Conservation (phyloP, 1,140 invertebrate genomes). For the Diploscapter pachys region DNA sequence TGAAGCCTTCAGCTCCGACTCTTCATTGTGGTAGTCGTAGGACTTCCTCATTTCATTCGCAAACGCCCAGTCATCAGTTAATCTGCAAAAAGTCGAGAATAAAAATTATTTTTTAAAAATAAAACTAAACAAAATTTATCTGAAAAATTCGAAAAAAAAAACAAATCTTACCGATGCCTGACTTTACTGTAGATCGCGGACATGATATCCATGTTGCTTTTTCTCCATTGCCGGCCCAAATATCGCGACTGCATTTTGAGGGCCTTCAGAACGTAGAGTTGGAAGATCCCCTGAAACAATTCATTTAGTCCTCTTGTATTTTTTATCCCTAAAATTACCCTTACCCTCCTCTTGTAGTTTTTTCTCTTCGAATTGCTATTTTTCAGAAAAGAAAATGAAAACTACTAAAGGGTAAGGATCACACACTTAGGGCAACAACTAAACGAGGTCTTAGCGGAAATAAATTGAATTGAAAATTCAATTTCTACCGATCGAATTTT, state of each 20-base stretch:
- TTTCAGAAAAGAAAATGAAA: too few species aligned
- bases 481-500: conserved; percentile 66
- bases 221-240: conserved; percentile 95
- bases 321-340: conserved; percentile 49
- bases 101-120: conserved; percentile 8
- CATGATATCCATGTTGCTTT: conserved; percentile 99
- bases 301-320: background rate
- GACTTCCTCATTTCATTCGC: conserved; percentile 96
- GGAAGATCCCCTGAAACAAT: conserved; percentile 82
- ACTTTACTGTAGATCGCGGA: conserved; percentile 97
- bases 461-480: background rate
- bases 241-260: conserved; percentile 99
- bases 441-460: too few species aligned
- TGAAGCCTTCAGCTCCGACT: conserved; percentile 83
- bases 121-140: background rate
- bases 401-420: too few species aligned
- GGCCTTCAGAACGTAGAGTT: conserved; percentile 93
- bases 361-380: too few species aligned
- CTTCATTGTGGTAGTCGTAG: conserved; percentile 98
- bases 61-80: conserved; percentile 99
- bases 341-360: too few species aligned
- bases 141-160: too few species aligned
- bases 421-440: too few species aligned
- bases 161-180: conserved; percentile 71
- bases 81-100: conserved; percentile 60